phyloP scores from a whole-genome alignment of 2,797 vertebrate species.

The Rousettus madagascariensis region DNA sequence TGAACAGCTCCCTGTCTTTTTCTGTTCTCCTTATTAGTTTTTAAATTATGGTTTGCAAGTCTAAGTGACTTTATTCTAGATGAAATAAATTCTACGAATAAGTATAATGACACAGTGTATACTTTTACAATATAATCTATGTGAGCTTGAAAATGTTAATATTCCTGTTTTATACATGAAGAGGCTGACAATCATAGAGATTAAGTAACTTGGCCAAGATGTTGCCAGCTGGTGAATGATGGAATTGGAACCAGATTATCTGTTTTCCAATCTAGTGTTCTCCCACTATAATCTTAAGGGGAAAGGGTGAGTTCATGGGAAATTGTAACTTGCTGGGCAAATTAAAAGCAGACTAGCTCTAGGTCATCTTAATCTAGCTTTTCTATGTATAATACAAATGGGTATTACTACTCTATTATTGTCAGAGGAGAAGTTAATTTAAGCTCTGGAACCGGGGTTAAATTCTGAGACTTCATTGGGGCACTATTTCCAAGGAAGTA shows the following conservation, averaged over 20 bases:
- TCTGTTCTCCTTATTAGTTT: not conserved
- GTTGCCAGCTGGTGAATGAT: not conserved
- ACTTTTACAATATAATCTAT: not conserved
- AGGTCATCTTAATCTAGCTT: slow-evolving; percentile 6
- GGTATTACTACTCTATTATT: not conserved
- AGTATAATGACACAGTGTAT: not conserved
- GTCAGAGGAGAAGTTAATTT: not conserved
- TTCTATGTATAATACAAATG: not conserved
- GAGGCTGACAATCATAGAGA: not conserved
- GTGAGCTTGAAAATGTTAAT: not conserved
- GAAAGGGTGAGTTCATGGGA: not conserved
- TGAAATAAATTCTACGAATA: not conserved
- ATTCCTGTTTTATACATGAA: not conserved
- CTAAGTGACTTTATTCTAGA: not conserved
- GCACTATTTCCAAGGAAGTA: not conserved
- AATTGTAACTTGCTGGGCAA: slow-evolving; percentile 10
- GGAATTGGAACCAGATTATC: not conserved
- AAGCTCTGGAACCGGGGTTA: not conserved
- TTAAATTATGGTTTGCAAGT: not conserved
- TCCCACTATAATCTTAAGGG: not conserved
- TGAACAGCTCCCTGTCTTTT: not conserved
- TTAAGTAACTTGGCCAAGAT: not conserved
- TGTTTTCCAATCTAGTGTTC: not conserved
- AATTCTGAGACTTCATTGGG: slow-evolving; percentile 33
- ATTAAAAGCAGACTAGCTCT: slow-evolving; percentile 31